Percentiles rank a stretch among this genome's conserved stretches.
Evolutionary conservation across 2,113 vertebrate genomes (phyloP).

Genomic region (Vulpes ferrilata): DNA sequence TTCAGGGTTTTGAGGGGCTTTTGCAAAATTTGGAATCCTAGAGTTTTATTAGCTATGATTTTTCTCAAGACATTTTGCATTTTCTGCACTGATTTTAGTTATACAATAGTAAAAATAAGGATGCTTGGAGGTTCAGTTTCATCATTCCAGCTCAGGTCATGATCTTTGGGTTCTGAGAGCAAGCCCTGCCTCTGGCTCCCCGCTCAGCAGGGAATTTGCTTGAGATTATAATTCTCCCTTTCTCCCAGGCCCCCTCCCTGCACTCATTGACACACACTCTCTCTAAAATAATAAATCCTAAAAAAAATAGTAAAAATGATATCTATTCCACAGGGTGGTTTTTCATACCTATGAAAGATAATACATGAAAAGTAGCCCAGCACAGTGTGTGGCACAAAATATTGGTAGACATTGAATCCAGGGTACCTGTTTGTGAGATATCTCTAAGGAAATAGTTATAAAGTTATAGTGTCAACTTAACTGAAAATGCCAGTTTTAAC

Average conservation of each 20-base stretch:
- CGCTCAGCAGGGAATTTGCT: background rate
- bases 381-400: too few relatives aligned
- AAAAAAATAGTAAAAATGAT: background rate
- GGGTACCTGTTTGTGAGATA: background rate
- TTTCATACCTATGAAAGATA: background rate
- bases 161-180: background rate
- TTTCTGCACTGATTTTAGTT: background rate
- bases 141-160: background rate
- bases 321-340: background rate
- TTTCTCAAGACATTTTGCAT: background rate
- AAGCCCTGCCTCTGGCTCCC: background rate
- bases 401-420: background rate
- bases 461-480: background rate
- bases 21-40: constrained; percentile 9
- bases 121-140: background rate
- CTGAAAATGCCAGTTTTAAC: background rate
- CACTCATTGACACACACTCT: background rate
- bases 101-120: background rate
- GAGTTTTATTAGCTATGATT: background rate
- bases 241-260: background rate
- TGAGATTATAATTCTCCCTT: background rate
- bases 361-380: background rate
- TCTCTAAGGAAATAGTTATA: background rate
- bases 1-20: background rate
- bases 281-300: background rate